Evolutionary conservation across 2,888 invertebrate genomes (phyloP).

Genomic region (Amiota minor): DNA sequence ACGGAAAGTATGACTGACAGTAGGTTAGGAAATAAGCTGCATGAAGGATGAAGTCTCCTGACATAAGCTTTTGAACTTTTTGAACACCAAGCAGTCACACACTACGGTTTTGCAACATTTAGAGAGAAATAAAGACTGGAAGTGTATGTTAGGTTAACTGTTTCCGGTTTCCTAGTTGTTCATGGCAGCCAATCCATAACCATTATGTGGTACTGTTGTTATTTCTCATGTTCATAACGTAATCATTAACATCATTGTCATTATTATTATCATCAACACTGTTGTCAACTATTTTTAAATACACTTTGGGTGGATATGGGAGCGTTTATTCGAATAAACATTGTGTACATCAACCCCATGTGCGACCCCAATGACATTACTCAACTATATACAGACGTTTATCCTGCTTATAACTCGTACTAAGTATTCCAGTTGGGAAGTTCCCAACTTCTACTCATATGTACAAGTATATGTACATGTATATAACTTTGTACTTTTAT

Average conservation of each 20-base stretch:
- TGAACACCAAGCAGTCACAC: neutral
- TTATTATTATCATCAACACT: neutral
- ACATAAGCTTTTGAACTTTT: conserved; percentile 16
- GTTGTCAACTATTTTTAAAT: conserved; percentile 5
- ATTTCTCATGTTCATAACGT: neutral
- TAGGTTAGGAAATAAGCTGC: neutral
- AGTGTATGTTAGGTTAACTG: conserved; percentile 1
- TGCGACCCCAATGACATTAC: conserved; percentile 19
- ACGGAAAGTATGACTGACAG: too few species aligned
- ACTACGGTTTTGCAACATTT: neutral
- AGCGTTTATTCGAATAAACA: neutral
- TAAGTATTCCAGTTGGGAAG: too few species aligned
- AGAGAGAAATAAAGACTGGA: neutral
- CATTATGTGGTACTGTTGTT: neutral
- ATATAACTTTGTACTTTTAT: neutral
- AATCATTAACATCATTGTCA: conserved; percentile 7
- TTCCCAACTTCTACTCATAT: neutral
- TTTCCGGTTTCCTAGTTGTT: neutral
- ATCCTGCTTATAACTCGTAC: neutral
- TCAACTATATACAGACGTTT: neutral
- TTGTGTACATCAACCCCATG: neutral
- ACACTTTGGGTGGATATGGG: neutral
- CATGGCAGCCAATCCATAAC: neutral
- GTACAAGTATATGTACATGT: neutral
- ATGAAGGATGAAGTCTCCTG: neutral